These are phyloP conservation scores for Pelusios castaneus DNA, from an alignment of 2,113 vertebrate genomes.

Conservation along the genomic window DNA sequence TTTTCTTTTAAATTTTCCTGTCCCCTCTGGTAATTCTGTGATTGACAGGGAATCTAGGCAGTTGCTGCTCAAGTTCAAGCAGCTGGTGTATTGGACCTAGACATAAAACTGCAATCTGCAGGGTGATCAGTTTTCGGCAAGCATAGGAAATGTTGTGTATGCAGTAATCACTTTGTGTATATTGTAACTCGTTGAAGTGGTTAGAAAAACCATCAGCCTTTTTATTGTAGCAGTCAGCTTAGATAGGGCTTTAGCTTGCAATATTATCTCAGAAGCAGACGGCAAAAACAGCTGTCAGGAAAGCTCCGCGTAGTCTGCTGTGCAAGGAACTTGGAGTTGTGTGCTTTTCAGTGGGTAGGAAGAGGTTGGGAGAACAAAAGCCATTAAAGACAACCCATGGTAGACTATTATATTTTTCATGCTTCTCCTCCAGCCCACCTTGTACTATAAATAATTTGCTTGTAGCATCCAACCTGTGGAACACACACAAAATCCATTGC, in stretches of 20 bases:
- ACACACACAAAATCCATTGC: not conserved
- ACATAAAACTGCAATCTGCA: slow-evolving; percentile 43
- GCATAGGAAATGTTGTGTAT: not conserved
- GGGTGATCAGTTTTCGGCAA: slow-evolving; percentile 31
- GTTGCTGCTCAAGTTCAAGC: not conserved
- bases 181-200: slow-evolving; percentile 39
- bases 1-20: not conserved
- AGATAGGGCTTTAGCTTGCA: not conserved
- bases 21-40: not conserved
- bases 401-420: slow-evolving; percentile 27
- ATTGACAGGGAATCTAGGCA: not conserved
- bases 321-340: slow-evolving; percentile 30
- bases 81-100: not conserved
- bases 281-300: slow-evolving; percentile 36
- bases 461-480: not conserved
- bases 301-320: not conserved
- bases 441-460: not conserved
- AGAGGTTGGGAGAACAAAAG: slow-evolving; percentile 1
- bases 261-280: slow-evolving; percentile 16
- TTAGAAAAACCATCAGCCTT: slow-evolving; percentile 54
- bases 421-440: not conserved
- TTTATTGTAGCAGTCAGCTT: slow-evolving; percentile 49
- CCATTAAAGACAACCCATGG: slow-evolving; percentile 1
- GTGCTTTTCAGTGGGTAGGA: slow-evolving; percentile 17
- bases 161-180: slow-evolving; percentile 25